These are phyloP conservation scores for Xenopus petersii DNA, from an alignment of 2,797 vertebrate species.

Conservation along the genomic window DNA sequence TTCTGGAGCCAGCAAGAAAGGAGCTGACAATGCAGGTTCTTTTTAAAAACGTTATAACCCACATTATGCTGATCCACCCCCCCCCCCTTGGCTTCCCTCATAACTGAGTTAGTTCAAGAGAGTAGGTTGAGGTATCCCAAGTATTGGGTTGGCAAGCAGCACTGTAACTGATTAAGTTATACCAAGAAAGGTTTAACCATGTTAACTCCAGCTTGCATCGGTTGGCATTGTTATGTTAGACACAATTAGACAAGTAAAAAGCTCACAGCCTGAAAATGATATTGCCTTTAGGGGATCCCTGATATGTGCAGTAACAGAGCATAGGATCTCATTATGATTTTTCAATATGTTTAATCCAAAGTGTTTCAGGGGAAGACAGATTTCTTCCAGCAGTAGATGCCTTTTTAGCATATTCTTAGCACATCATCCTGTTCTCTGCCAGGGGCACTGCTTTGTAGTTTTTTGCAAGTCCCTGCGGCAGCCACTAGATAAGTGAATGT, in stretches of 20 bases:
- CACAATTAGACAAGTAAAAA: slow-evolving; percentile 66
- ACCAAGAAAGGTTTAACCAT: neutral
- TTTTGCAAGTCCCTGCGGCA: neutral
- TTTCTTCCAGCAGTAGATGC: slow-evolving; percentile 14
- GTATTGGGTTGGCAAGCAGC: neutral
- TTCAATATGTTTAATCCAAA: neutral
- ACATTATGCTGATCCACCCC: too few species aligned
- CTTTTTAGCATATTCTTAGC: slow-evolving; percentile 11
- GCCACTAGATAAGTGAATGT: slow-evolving; percentile 30
- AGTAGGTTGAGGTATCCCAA: slow-evolving; percentile 9
- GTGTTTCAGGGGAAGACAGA: neutral
- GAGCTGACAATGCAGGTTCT: too few species aligned
- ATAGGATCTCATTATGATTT: too few species aligned
- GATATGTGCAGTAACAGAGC: slow-evolving; percentile 79
- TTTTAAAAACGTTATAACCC: too few species aligned
- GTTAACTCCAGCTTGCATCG: slow-evolving; percentile 36
- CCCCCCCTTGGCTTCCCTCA: neutral
- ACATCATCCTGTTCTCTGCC: neutral
- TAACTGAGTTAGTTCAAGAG: too few species aligned
- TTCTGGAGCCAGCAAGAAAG: too few species aligned
- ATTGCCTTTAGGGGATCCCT: slow-evolving; percentile 55
- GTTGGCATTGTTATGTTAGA: slow-evolving; percentile 65
- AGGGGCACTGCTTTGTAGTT: neutral
- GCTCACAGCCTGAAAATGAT: slow-evolving; percentile 71
- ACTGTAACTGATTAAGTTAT: neutral